Evolutionary conservation across 2,888 invertebrate species (phyloP), one percentile per base, ranked within the genome.

Genomic region (Alloplasta piceator): DNA sequence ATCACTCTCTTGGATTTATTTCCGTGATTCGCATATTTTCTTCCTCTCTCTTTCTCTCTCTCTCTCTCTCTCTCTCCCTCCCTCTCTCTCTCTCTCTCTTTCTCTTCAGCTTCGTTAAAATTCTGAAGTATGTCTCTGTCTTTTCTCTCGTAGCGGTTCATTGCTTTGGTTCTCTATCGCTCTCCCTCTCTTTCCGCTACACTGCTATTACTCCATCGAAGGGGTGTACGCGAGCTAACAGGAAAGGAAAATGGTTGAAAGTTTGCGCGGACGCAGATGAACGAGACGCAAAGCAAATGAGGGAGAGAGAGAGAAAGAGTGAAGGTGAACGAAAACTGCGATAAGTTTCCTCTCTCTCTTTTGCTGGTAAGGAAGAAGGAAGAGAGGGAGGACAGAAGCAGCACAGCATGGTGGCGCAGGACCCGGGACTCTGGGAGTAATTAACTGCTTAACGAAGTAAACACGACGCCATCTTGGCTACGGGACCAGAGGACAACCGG

Each of bases 381-480:
- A 67, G 68, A 48, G 46, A 64, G 63, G 12, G 36, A n/a, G 52
- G 64, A 43, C 58, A 74, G 64, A 50, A 64, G 56, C 63, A 70
- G 66, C 50, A 26, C 26, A 41, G 71, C 46, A 71, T 78, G 87
- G 85, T 86, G 86, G 86, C 86, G 88, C 12, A 26, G 89, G 86
- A 88, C 86, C 88, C 84, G 86, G 87, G 88, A 87, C 90, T 90
- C 87, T 86, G 87, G 87, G 89, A 91, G 91, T 92, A 92, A 92
- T 92, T 92, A 92, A 91, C 91, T 90, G 90, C 91, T 91, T 92
- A 92, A 92, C 92, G 92, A 92, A 92, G 91, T 92, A 92, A 92
- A 90, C 89, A 90, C 89, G 89, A 87, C 91, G 91, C 91, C 92
- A 92, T 91, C 91, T 92, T 92, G 88, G 89, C 88, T 88, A 85